A percentile compares a stretch with the other conserved stretches of the same genome.
These are phyloP conservation scores for Ditylenchus weischeri DNA, from an alignment of 2,888 invertebrate genomes.

Conservation along the genomic window DNA sequence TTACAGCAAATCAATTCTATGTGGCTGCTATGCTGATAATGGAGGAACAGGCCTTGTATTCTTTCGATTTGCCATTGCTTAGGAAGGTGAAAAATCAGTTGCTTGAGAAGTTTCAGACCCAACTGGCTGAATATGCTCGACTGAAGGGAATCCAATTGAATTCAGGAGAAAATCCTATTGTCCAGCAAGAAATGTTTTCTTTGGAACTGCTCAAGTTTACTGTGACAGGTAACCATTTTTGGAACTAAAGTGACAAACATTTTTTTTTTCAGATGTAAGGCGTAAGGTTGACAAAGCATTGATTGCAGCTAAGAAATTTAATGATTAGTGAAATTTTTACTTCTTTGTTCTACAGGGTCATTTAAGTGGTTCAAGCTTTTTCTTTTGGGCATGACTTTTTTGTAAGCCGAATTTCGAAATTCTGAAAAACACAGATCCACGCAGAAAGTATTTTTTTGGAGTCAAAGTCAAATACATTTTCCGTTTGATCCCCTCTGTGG, in stretches of 20 bases:
- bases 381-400: neutral
- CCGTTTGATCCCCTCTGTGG: no score
- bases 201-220: slow-evolving; percentile 1
- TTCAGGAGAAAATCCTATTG: neutral
- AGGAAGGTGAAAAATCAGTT: slow-evolving; percentile 14
- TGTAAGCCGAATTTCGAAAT: no score
- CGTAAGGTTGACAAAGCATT: neutral
- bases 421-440: no score
- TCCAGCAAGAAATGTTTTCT: neutral
- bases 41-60: slow-evolving; percentile 17
- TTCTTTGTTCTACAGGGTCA: neutral
- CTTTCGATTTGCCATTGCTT: slow-evolving; percentile 20
- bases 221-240: neutral
- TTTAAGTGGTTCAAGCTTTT: neutral
- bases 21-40: slow-evolving; percentile 17
- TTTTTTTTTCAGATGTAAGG: neutral
- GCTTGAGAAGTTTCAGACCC: slow-evolving; percentile 12
- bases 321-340: neutral
- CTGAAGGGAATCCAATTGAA: neutral
- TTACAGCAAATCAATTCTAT: slow-evolving; percentile 11
- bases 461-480: no score
- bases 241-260: no score
- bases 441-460: no score
- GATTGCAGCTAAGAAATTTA: no score
- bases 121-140: neutral